Percentiles rank a stretch among this genome's conserved stretches.
Evolutionary conservation across 2,113 vertebrate genomes (phyloP).

Genomic region (Mystacornis crossleyi): DNA sequence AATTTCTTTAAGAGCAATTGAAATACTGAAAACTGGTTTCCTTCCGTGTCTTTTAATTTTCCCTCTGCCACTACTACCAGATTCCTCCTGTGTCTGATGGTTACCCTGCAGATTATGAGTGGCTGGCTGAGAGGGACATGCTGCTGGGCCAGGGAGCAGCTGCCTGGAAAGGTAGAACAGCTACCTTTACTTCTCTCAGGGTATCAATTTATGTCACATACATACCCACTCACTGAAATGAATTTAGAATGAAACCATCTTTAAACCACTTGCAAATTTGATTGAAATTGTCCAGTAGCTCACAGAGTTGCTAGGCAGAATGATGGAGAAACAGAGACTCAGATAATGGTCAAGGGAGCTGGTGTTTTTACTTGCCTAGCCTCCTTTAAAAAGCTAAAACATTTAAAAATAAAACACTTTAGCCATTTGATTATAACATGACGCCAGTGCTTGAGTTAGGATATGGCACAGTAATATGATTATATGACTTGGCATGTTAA

Average conservation of each 20-base stretch:
- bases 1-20: slow-evolving; percentile 15
- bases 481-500: not conserved
- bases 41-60: not conserved
- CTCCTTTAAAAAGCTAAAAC: not conserved
- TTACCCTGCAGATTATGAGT: not conserved
- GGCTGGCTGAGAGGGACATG: not conserved
- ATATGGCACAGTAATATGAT: not conserved
- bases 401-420: not conserved
- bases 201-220: not conserved
- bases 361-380: not conserved
- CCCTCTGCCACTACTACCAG: not conserved
- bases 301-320: not conserved
- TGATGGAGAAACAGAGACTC: not conserved
- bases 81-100: not conserved
- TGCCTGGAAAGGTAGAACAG: not conserved
- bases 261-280: not conserved
- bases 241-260: not conserved
- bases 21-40: not conserved
- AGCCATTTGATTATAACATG: not conserved
- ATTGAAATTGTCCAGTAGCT: not conserved
- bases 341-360: not conserved
- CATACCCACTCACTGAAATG: not conserved
- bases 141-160: not conserved
- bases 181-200: not conserved
- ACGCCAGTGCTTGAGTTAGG: not conserved